phyloP scores from a whole-genome alignment of 2,113 vertebrate species.

The Cyanoramphus novaezelandiae region DNA sequence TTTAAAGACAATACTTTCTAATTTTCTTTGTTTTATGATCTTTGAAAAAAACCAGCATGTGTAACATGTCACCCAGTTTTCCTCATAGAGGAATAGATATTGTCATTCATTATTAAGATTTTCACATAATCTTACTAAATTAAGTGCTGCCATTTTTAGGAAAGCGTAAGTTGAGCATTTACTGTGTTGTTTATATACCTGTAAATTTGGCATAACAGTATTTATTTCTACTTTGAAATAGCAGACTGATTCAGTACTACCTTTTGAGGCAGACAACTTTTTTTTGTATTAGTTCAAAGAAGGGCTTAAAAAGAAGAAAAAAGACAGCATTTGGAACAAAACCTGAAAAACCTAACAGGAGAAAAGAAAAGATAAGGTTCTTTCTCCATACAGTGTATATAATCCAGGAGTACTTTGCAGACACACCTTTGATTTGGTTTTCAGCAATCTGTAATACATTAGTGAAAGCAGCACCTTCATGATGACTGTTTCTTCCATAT shows the following conservation, averaged over 20 bases:
- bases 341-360: not conserved
- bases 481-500: constrained; percentile 44
- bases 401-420: not conserved
- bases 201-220: not conserved
- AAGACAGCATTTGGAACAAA: not conserved
- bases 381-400: not conserved
- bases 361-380: not conserved
- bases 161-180: not conserved
- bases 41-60: not conserved
- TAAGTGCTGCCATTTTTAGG: not conserved
- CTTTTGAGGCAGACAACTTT: not conserved
- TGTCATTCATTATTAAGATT: not conserved
- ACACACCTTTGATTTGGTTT: constrained; percentile 45
- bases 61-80: not conserved
- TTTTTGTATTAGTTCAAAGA: not conserved
- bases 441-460: constrained; percentile 31
- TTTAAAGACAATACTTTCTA: not conserved
- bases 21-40: not conserved
- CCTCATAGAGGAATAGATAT: not conserved
- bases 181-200: not conserved
- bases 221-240: not conserved
- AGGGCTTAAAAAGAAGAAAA: not conserved
- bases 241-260: not conserved
- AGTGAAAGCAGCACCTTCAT: constrained; percentile 60
- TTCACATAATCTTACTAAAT: not conserved